Percentiles rank a stretch among this genome's conserved stretches.
Conservation (phyloP, 2,888 invertebrate genomes). For the Perizoma affinitatum region DNA sequence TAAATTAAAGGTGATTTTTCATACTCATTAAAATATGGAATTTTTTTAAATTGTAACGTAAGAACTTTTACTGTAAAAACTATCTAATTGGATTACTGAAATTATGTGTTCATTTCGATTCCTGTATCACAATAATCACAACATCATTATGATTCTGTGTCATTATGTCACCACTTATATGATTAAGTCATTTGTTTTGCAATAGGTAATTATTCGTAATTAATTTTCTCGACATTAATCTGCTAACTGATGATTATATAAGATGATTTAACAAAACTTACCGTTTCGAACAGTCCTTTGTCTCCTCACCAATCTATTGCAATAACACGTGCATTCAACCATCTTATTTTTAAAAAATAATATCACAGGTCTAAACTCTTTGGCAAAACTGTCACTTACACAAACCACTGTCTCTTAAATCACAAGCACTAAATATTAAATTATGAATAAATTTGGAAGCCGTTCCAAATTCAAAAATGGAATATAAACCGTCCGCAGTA, state of each 20-base stretch:
- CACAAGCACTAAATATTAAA: slow-evolving; percentile 55
- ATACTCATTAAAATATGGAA: neutral
- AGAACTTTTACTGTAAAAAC: no score
- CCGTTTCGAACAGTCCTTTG: slow-evolving; percentile 55
- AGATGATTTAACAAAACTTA: slow-evolving; percentile 50
- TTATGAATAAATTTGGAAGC: slow-evolving; percentile 11
- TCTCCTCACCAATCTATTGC: slow-evolving; percentile 58
- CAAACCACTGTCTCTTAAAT: slow-evolving; percentile 40
- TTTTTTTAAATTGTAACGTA: neutral
- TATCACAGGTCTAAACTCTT: slow-evolving; percentile 69
- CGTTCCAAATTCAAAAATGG: slow-evolving; percentile 44
- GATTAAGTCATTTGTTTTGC: slow-evolving; percentile 28
- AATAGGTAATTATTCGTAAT: slow-evolving; percentile 16
- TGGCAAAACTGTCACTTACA: slow-evolving; percentile 45
- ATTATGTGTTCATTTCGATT: slow-evolving; percentile 26
- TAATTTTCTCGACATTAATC: slow-evolving; percentile 23
- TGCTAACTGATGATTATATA: slow-evolving; percentile 6
- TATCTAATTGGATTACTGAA: slow-evolving; percentile 37
- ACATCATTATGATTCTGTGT: slow-evolving; percentile 26
- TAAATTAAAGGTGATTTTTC: slow-evolving; percentile 1
- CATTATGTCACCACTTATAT: slow-evolving; percentile 41
- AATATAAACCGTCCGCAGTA: slow-evolving; percentile 44
- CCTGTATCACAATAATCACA: slow-evolving; percentile 21
- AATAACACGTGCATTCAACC: slow-evolving; percentile 60
- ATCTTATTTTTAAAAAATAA: slow-evolving; percentile 55